Evolutionary conservation across 2,888 invertebrate species (phyloP).

Genomic region (Norana najaformis): DNA sequence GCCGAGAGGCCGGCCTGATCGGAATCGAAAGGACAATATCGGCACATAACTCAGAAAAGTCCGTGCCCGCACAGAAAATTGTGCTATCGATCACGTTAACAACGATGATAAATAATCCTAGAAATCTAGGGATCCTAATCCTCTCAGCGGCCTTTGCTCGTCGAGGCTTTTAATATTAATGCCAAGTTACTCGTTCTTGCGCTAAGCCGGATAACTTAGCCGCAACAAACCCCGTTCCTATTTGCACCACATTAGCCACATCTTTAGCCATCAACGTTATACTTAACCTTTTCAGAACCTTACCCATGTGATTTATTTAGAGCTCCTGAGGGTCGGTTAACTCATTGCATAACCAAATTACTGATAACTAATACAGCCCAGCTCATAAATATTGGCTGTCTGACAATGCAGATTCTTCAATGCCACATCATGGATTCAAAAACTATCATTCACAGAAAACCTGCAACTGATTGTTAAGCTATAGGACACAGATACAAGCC

Average conservation of each 20-base stretch:
- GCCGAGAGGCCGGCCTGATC: slow-evolving; percentile 17
- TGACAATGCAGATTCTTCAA: not conserved
- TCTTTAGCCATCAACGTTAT: not conserved
- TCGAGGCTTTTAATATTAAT: slow-evolving; percentile 13
- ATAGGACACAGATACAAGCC: no score
- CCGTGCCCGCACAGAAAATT: not conserved
- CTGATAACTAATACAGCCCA: not conserved
- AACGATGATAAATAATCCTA: not conserved
- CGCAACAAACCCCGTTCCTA: not conserved
- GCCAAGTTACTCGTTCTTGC: not conserved
- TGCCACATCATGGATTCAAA: no score
- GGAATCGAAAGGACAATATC: slow-evolving; percentile 22
- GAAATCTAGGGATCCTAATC: slow-evolving; percentile 15
- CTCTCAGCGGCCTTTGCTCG: not conserved
- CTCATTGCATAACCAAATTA: not conserved
- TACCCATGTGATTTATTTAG: not conserved
- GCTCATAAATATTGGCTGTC: not conserved
- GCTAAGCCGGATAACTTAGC: not conserved
- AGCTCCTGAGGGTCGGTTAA: not conserved
- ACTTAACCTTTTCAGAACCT: slow-evolving; percentile 13
- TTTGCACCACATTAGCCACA: slow-evolving; percentile 22
- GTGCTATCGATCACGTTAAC: slow-evolving; percentile 19
- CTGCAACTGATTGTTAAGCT: no score
- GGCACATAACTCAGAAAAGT: slow-evolving; percentile 17
- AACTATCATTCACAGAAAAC: no score